Evolutionary conservation across 2,113 vertebrate species (phyloP).

Genomic region (Saccopteryx bilineata): DNA sequence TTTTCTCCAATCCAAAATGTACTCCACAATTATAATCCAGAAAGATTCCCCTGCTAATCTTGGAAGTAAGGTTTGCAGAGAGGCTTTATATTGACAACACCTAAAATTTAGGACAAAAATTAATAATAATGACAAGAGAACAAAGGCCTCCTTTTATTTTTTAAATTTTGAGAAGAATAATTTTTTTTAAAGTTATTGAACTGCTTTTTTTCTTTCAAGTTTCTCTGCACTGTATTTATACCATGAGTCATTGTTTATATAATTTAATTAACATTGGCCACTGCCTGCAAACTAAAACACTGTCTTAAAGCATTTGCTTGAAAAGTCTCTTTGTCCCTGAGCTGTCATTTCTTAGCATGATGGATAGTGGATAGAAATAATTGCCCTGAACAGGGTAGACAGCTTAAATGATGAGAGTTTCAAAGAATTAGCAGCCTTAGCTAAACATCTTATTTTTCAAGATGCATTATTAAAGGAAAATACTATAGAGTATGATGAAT

Average conservation of each 20-base stretch:
- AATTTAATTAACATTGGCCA: conserved; percentile 91
- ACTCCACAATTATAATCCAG: not conserved
- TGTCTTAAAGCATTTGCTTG: conserved; percentile 91
- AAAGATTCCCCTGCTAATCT: not conserved
- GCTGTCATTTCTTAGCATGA: conserved; percentile 90
- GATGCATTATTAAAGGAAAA: conserved; percentile 82
- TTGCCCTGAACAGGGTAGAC: conserved; percentile 88
- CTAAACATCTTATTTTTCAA: conserved; percentile 89
- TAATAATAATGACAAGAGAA: conserved; percentile 72
- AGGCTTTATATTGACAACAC: conserved; percentile 24
- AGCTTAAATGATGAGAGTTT: conserved; percentile 90
- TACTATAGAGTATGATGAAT: conserved; percentile 45
- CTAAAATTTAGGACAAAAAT: conserved; percentile 37
- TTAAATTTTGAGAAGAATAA: conserved; percentile 65
- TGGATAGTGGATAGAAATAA: conserved; percentile 91
- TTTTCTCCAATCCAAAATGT: not conserved
- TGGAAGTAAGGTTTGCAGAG: conserved; percentile 30
- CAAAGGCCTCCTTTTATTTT: conserved; percentile 36
- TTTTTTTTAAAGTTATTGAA: conserved; percentile 84
- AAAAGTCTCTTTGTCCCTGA: conserved; percentile 89
- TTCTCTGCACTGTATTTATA: conserved; percentile 84
- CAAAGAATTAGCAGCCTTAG: conserved; percentile 88
- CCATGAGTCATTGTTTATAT: conserved; percentile 90
- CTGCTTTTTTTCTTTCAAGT: conserved; percentile 76
- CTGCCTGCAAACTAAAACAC: conserved; percentile 88